Conservation (phyloP, 2,797 vertebrate species). For the Rachycentron canadum region DNA sequence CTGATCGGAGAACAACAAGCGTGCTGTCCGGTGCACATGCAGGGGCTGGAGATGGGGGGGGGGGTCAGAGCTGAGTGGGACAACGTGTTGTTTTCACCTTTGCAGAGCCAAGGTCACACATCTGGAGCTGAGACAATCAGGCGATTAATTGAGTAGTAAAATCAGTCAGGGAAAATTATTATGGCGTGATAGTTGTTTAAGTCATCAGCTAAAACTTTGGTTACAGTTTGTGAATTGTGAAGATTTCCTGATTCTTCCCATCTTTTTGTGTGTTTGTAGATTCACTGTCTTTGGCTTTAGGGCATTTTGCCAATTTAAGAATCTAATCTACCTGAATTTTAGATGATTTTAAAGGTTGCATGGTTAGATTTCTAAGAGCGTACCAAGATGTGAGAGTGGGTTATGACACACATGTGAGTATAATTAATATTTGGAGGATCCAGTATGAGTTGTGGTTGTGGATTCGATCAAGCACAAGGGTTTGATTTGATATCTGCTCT, state of each 20-base stretch:
- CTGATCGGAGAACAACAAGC: conserved; percentile 90
- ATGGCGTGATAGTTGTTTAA: neutral
- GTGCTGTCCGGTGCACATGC: conserved; percentile 69
- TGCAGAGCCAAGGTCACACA: too few species aligned
- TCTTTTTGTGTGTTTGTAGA: neutral
- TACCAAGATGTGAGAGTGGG: neutral
- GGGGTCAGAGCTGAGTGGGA: too few species aligned
- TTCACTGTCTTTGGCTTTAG: neutral
- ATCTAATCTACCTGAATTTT: too few species aligned
- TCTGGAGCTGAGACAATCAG: neutral
- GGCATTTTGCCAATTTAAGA: neutral
- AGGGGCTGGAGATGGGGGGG: conserved; percentile 54
- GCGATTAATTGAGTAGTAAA: neutral
- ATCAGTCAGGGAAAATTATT: neutral
- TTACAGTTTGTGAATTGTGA: neutral
- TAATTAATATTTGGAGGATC: neutral
- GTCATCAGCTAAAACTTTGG: neutral
- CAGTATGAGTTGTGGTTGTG: neutral
- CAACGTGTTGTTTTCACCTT: too few species aligned
- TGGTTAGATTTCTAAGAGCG: neutral
- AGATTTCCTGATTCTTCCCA: neutral
- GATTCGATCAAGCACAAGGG: neutral
- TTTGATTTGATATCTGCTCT: neutral
- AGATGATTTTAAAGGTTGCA: neutral
- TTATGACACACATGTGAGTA: neutral